Base-by-base conservation (phyloP, 2,888 invertebrate genomes). In the Kryphioiulus occultus region DNA sequence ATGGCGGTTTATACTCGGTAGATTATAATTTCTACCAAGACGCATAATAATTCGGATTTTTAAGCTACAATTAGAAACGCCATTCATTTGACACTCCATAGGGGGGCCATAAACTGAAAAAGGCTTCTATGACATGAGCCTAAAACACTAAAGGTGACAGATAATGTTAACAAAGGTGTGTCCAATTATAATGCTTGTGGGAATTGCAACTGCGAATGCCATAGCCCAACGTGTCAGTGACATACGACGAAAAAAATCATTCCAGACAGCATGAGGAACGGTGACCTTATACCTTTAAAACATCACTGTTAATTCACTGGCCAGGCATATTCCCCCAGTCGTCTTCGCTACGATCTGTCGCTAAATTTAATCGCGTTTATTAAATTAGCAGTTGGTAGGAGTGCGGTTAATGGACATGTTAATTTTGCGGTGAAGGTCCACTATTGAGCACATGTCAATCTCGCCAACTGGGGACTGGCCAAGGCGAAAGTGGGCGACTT, bases 351-450 rank as follows among this genome's bases (percentile, higher is more conserved):
- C 78, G 78, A 26, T 32, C 15, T 17, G 30, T 17, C 30, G 78
- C 78, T 32, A 78, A 78, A 78, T 78, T 30, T 78, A 78, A 78
- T 78, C 78, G 26, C 78, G 78, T 78, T 78, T 78, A 78, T 78
- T 78, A 78, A 78, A 78, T 78, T 78, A 78, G 78, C 32, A 12
- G 78, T 30, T 78, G 78, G 78, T 78, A 78, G 78, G 78, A 78
- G 78, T 78, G 78, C 78, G 78, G 78, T 78, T 78, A 78, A 78
- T 78, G 78, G 78, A 78, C 78, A 78, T 78, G 78, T 78, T 78
- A 78, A 78, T 78, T 78, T 78, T 78, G 78, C 78, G 78, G 78
- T 30, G 78, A 68, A 30, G 78, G 78, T 30, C 78, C 78, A 78
- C 30, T 30, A 78, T 78, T 78, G 78, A 78, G 78, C 78, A 30